These are phyloP conservation scores for Hirtodrosophila duncani DNA, from an alignment of 2,888 invertebrate genomes.

Conservation along the genomic window DNA sequence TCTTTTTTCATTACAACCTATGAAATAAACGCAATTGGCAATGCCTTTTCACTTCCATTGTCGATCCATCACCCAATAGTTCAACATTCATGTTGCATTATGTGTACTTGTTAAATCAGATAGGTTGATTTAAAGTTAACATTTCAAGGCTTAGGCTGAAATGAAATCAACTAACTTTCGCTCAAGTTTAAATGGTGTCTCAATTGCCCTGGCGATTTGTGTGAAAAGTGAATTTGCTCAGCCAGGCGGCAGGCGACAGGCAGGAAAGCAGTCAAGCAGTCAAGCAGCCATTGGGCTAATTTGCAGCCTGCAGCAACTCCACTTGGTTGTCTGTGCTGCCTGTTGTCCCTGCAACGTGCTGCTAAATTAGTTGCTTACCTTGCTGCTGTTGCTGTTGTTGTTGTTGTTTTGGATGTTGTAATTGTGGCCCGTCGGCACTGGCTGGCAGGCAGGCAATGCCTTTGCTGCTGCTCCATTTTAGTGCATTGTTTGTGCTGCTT, in stretches of 20 bases:
- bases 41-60: too few relatives aligned
- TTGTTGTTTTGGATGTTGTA: neutral
- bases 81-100: too few relatives aligned
- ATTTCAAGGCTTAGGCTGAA: constrained; percentile 21
- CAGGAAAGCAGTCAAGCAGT: constrained; percentile 20
- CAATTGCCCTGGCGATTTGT: constrained; percentile 26
- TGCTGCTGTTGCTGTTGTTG: constrained; percentile 10
- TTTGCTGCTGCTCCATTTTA: constrained; percentile 30
- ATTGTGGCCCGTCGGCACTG: too few relatives aligned
- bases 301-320: constrained; percentile 29
- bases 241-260: constrained; percentile 10
- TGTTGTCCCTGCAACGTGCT: neutral
- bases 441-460: too few relatives aligned
- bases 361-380: constrained; percentile 12
- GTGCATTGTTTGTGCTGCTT: constrained; percentile 35
- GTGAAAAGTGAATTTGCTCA: constrained; percentile 54
- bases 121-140: too few relatives aligned
- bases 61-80: too few relatives aligned
- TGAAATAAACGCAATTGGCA: too few relatives aligned
- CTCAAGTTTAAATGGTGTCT: constrained; percentile 21
- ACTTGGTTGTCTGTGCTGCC: too few relatives aligned
- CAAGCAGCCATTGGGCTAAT: constrained; percentile 52
- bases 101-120: too few relatives aligned
- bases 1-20: too few relatives aligned
- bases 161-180: constrained; percentile 50